Percentiles rank a stretch among this genome's conserved stretches.
Conservation (phyloP, 92 coral and sea anemone genomes). For the Siderastrea radians region DNA sequence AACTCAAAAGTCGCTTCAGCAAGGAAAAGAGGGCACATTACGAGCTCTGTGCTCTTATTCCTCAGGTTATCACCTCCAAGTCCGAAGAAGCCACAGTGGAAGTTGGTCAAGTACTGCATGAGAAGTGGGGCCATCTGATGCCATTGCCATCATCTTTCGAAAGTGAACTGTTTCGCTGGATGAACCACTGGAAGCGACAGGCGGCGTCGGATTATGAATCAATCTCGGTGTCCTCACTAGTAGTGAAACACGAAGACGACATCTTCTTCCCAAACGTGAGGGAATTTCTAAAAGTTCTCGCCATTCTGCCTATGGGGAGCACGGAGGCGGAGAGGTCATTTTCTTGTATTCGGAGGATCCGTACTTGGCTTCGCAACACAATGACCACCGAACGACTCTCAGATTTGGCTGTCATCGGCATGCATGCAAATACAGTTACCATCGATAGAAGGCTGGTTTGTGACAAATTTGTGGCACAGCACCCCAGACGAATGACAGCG, state of each 20-base stretch:
- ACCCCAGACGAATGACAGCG: conserved; percentile 15
- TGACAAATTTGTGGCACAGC: conserved; percentile 23
- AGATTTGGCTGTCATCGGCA: conserved; percentile 65
- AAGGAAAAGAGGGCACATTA: conserved; percentile 46
- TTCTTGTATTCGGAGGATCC: conserved; percentile 62
- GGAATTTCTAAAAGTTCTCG: conserved; percentile 64
- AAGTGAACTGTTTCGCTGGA: conserved; percentile 67
- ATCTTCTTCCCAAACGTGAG: conserved; percentile 66
- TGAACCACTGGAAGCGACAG: conserved; percentile 66
- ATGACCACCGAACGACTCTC: conserved; percentile 71
- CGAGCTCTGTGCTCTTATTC: conserved; percentile 61
- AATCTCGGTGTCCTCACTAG: conserved; percentile 37
- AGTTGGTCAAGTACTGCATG: too few species aligned
- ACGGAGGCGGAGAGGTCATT: conserved; percentile 71
- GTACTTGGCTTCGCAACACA: conserved; percentile 63
- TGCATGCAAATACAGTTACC: conserved; percentile 26
- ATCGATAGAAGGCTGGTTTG: conserved; percentile 41
- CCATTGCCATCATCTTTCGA: too few species aligned
- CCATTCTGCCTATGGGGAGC: conserved; percentile 72
- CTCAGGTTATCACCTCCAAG: too few species aligned
- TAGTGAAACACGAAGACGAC: conserved; percentile 67
- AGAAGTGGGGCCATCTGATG: too few species aligned
- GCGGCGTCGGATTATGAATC: conserved; percentile 54
- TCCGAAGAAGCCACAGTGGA: too few species aligned
- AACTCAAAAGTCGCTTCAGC: conserved; percentile 42